These are phyloP conservation scores for Dendroctonus ponderosae DNA, from an alignment of 1,140 invertebrate genomes.

Conservation along the genomic window DNA sequence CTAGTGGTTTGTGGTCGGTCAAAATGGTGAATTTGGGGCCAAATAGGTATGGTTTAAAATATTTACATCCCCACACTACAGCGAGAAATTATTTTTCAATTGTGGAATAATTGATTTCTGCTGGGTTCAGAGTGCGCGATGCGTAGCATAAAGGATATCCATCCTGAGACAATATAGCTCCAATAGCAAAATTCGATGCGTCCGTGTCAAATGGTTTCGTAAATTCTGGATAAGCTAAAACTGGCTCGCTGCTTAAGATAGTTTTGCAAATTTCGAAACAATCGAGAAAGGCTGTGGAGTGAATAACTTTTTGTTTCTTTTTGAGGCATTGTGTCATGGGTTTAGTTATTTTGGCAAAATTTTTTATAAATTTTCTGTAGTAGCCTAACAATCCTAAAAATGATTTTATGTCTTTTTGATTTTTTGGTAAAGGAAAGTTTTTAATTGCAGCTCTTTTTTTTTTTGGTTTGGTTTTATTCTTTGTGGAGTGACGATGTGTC, in stretches of 20 bases:
- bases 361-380: not conserved
- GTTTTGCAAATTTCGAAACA: not conserved
- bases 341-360: not conserved
- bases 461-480: too few species aligned
- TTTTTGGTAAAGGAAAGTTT: not conserved
- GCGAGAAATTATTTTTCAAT: conserved; percentile 43
- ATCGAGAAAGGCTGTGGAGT: not conserved
- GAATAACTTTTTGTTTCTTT: not conserved
- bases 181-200: conserved; percentile 27
- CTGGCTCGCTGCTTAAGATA: not conserved
- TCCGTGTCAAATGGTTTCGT: not conserved
- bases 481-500: too few species aligned
- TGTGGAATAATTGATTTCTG: conserved; percentile 24
- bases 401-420: not conserved
- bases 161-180: conserved; percentile 24
- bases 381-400: not conserved
- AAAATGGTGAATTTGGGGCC: conserved; percentile 48
- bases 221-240: not conserved
- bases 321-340: not conserved
- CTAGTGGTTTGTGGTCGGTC: conserved; percentile 28
- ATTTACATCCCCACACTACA: conserved; percentile 24
- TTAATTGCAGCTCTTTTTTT: not conserved
- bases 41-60: conserved; percentile 27
- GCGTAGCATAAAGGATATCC: conserved; percentile 37
- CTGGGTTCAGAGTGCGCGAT: conserved; percentile 34